Conservation (phyloP, 2,797 vertebrate genomes). For the Sarcoramphus papa region DNA sequence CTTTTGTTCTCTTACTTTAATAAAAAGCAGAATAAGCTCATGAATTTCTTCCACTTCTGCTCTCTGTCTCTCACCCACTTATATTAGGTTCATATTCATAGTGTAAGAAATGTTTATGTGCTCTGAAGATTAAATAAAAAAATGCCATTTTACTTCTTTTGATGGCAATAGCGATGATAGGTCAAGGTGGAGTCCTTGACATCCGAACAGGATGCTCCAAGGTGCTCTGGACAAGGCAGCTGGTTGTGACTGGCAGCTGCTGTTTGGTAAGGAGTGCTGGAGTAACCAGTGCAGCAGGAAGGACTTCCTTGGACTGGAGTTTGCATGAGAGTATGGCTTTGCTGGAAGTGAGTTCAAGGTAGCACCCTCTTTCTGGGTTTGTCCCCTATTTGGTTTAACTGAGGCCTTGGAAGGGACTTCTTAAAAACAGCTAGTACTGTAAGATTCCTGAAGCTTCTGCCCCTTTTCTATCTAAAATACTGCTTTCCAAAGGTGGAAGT, state of each 20-base stretch:
- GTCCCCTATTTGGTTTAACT: background rate
- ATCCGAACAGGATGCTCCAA: background rate
- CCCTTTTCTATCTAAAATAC: background rate
- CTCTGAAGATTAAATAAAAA: background rate
- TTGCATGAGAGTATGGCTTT: background rate
- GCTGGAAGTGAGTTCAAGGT: background rate
- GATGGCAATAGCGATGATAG: background rate
- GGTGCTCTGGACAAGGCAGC: background rate
- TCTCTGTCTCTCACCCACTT: background rate
- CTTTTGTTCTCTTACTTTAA: background rate
- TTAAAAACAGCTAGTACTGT: background rate
- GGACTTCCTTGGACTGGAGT: background rate
- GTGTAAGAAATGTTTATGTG: background rate
- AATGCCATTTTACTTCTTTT: background rate
- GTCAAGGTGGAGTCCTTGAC: background rate
- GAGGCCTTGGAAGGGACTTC: background rate
- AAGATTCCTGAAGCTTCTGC: background rate
- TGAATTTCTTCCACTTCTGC: background rate
- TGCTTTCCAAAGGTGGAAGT: background rate
- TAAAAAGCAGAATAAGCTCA: background rate
- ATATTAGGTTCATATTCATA: background rate
- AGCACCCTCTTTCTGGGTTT: background rate
- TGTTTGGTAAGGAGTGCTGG: background rate
- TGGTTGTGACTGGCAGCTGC: background rate
- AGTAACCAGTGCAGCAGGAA: rapidly evolving